A percentile compares a stretch with the other conserved stretches of the same genome.
Conservation (phyloP, 2,797 vertebrate species). For the Botia kubotai region DNA sequence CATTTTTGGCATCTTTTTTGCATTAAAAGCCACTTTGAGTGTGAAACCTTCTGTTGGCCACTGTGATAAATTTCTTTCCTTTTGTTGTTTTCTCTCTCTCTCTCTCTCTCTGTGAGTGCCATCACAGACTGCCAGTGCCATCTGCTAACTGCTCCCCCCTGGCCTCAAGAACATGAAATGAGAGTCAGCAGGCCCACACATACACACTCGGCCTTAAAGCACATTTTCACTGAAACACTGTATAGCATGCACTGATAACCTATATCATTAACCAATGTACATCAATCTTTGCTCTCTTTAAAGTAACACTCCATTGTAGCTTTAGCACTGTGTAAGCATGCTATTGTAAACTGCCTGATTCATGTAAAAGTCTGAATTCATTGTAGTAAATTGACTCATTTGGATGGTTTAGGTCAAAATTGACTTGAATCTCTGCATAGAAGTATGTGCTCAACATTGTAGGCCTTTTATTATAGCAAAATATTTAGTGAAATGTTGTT, state of each 20-base stretch:
- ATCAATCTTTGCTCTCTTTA: not conserved
- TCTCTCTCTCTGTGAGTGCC: slow-evolving; percentile 67
- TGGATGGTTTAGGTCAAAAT: too few relatives aligned
- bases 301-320: not conserved
- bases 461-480: too few relatives aligned
- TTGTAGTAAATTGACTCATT: too few relatives aligned
- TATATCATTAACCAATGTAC: not conserved
- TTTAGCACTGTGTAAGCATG: too few relatives aligned
- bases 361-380: too few relatives aligned
- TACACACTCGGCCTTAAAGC: slow-evolving; percentile 14
- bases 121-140: slow-evolving; percentile 81
- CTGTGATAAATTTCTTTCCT: slow-evolving; percentile 36
- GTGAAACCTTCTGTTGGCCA: slow-evolving; percentile 30
- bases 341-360: too few relatives aligned
- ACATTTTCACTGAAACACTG: not conserved
- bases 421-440: too few relatives aligned
- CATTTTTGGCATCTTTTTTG: not conserved
- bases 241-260: not conserved
- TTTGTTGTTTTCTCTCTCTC: slow-evolving; percentile 32
- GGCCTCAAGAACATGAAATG: slow-evolving; percentile 63
- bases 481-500: too few relatives aligned
- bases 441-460: too few relatives aligned
- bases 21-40: slow-evolving; percentile 3
- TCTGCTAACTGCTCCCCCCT: slow-evolving; percentile 78
- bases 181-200: slow-evolving; percentile 63